These are phyloP conservation scores for Petrocephalus schoutedeni DNA, from an alignment of 2,797 vertebrate genomes.

Conservation along the genomic window DNA sequence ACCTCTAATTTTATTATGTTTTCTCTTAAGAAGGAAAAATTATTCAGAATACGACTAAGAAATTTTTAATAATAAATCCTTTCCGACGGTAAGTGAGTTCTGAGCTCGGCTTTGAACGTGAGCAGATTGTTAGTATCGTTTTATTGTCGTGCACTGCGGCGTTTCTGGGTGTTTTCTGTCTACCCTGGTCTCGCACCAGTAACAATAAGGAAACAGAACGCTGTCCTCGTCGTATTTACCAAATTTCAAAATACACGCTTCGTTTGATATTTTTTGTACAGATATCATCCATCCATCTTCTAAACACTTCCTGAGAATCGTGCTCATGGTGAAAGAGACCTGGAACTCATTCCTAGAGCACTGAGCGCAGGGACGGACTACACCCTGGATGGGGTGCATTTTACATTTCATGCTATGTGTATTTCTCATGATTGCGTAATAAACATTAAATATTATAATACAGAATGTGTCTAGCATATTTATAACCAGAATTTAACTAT, in stretches of 20 bases:
- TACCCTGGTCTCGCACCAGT: neutral
- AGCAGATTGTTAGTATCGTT: slow-evolving; percentile 16
- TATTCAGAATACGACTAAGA: neutral
- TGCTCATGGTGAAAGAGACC: too few relatives aligned
- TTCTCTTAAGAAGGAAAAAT: neutral
- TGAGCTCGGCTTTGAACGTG: slow-evolving; percentile 25
- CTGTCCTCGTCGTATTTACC: neutral
- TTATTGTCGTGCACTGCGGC: neutral
- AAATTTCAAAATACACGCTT: neutral
- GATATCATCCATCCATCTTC: neutral
- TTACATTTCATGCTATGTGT: neutral
- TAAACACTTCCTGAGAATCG: neutral
- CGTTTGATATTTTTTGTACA: neutral
- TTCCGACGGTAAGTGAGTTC: slow-evolving; percentile 28
- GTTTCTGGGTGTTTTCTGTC: neutral
- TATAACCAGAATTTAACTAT: neutral
- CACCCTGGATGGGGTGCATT: neutral
- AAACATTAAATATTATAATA: too few relatives aligned
- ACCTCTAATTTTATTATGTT: too few relatives aligned
- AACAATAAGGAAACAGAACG: neutral
- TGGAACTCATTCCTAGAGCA: too few relatives aligned
- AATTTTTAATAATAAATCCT: slow-evolving; percentile 24
- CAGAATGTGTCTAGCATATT: too few relatives aligned
- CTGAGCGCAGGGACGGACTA: too few relatives aligned
- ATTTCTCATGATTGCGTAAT: neutral